Evolutionary conservation across 2,113 vertebrate species (phyloP), one percentile per base, ranked within the genome.

Genomic region (Bufo bufo): DNA sequence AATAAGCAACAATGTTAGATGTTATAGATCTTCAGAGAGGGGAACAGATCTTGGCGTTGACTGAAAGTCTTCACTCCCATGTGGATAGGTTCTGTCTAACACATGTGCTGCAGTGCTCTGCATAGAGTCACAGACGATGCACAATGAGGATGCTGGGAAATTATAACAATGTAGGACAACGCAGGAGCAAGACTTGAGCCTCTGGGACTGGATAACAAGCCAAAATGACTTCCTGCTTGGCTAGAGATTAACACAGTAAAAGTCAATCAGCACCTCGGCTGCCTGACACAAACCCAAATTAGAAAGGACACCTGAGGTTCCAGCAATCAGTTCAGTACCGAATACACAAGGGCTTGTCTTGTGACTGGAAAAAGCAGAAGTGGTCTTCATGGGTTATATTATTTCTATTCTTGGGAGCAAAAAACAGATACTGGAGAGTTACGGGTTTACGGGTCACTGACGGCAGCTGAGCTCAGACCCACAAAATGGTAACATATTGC

Each of bases 251-350:
- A 78, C 85, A 63, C 74, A 50, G n/a, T 77, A 75, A 77, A 85
- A 86, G 72, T 77, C 85, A 86, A 77, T 86, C 85, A 77, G 85
- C 58, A 65, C 74, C n/a, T 63, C 45, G 47, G 14, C 45, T 23
- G 85, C 85, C 43, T 78, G 85, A 78, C 74, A 78, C 45, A 43
- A 20, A 77, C 54, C 74, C 85, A 86, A 86, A 86, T 86, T 77
- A 86, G 85, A 86, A 86, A 77, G 85, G 58, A 86, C 74, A 50
- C 66, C 56, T 78, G 85, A 86, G 85, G 56, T 86, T 20, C 74
- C 74, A 63, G 85, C 74, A 65, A 63, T 69, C 20, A 7, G 20
- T 66, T 65, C 47, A 83, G 78, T 33, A 66, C n/a, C n/a, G 33
- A 85, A 72, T 74, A 85, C 83, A 75, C 52, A 47, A 50, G 82